Conservation (phyloP, 2,888 invertebrate genomes). For the Drosophila greeni region DNA sequence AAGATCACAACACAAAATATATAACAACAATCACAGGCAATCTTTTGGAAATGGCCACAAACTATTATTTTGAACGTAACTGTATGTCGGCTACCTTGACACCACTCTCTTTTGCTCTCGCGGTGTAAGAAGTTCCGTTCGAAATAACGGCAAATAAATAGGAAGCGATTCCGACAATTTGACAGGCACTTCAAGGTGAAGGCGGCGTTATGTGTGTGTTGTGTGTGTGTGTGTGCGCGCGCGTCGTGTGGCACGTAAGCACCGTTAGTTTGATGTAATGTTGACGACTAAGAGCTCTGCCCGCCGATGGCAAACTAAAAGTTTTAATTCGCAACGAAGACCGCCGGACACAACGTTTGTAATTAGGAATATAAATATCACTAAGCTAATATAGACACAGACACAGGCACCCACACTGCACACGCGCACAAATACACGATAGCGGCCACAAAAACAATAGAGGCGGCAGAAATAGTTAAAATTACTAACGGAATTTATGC, state of each 20-base stretch:
- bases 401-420: conserved; percentile 31
- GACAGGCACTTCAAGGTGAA: conserved; percentile 51
- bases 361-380: conserved; percentile 73
- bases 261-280: conserved; percentile 33
- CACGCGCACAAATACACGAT: conserved; percentile 29
- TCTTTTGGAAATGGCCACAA: not conserved
- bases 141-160: conserved; percentile 26
- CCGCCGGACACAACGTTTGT: conserved; percentile 33
- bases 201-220: conserved; percentile 38
- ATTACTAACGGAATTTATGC: conserved; percentile 45
- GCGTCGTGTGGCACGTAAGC: conserved; percentile 42
- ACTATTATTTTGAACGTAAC: conserved; percentile 13
- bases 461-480: conserved; percentile 43
- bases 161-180: conserved; percentile 34
- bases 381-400: conserved; percentile 60
- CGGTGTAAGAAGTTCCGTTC: conserved; percentile 39
- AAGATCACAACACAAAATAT: not conserved
- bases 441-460: conserved; percentile 15
- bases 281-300: conserved; percentile 45
- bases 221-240: no score
- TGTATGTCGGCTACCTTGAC: conserved; percentile 40
- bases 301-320: conserved; percentile 49
- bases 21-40: not conserved
- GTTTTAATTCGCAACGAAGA: conserved; percentile 47
- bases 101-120: conserved; percentile 27